A percentile compares a stretch with the other conserved stretches of the same genome.
Evolutionary conservation across 2,797 vertebrate genomes (phyloP).

Genomic region (Rhinichthys osculus): DNA sequence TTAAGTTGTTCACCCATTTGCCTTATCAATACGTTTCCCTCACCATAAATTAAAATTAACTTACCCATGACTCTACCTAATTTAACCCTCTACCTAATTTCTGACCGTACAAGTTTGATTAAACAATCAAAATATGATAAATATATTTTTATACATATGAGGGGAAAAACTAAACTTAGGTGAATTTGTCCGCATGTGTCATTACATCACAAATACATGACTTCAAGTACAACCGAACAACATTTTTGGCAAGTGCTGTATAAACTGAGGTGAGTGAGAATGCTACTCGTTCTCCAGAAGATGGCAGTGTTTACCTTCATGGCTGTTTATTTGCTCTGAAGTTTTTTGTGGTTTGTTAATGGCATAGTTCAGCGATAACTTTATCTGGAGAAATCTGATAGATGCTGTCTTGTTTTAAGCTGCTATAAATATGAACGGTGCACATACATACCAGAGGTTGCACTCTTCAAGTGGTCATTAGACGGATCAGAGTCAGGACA

Average conservation of each 20-base stretch:
- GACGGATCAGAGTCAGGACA: neutral
- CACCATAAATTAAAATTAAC: too few species aligned
- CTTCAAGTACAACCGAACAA: accelerated
- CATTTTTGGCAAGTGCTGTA: neutral
- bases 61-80: too few species aligned
- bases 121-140: neutral
- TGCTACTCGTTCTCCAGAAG: neutral
- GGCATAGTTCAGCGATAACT: neutral
- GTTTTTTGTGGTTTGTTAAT: neutral
- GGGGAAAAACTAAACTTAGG: too few species aligned
- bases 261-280: neutral
- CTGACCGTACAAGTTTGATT: accelerated
- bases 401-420: neutral
- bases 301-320: slow-evolving; percentile 11
- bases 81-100: too few species aligned
- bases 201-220: neutral
- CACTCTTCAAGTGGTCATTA: neutral
- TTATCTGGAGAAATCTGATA: too few species aligned
- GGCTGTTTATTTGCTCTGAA: neutral
- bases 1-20: too few species aligned
- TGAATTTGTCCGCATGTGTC: too few species aligned
- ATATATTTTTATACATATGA: too few species aligned
- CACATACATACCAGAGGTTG: too few species aligned
- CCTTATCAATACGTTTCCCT: too few species aligned
- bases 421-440: neutral